Conservation (phyloP, 1,140 invertebrate genomes). For the Campoletis sonorensis region DNA sequence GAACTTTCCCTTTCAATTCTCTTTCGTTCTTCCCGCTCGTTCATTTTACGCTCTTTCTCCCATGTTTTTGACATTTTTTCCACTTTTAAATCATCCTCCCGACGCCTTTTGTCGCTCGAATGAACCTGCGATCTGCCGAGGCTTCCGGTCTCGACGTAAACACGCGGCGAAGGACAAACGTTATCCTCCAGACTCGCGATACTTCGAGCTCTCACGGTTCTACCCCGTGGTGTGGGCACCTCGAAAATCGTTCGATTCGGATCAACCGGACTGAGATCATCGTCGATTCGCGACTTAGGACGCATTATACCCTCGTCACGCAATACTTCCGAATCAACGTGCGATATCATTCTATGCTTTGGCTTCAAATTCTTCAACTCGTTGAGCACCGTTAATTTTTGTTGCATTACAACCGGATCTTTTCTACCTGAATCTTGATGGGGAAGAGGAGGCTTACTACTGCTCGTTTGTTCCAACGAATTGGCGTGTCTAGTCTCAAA, state of each 20-base stretch:
- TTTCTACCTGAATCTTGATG: slow-evolving; percentile 66
- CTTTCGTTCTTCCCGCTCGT: slow-evolving; percentile 66
- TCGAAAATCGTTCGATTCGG: slow-evolving; percentile 53
- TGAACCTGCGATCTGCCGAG: slow-evolving; percentile 66
- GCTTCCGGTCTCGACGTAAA: slow-evolving; percentile 70
- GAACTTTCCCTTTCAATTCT: slow-evolving; percentile 66
- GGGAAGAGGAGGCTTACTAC: slow-evolving; percentile 51
- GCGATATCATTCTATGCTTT: slow-evolving; percentile 73
- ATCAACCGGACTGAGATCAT: slow-evolving; percentile 70
- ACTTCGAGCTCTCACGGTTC: slow-evolving; percentile 66
- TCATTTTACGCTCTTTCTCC: slow-evolving; percentile 66
- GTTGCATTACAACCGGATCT: slow-evolving; percentile 73
- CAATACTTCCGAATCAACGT: slow-evolving; percentile 73
- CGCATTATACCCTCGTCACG: slow-evolving; percentile 75
- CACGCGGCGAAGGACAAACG: slow-evolving; percentile 52
- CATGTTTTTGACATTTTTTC: slow-evolving; percentile 61
- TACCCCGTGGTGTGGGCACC: slow-evolving; percentile 47
- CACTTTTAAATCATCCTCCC: slow-evolving; percentile 56
- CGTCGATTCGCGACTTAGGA: slow-evolving; percentile 73
- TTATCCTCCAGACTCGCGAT: slow-evolving; percentile 70
- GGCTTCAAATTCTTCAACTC: slow-evolving; percentile 72
- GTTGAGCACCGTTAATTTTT: slow-evolving; percentile 72
- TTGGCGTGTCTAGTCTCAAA: slow-evolving; percentile 66
- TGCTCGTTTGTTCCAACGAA: slow-evolving; percentile 58
- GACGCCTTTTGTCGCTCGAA: slow-evolving; percentile 59